Evolutionary conservation across 1,140 invertebrate genomes (phyloP).

Genomic region (Trichoplusia ni): DNA sequence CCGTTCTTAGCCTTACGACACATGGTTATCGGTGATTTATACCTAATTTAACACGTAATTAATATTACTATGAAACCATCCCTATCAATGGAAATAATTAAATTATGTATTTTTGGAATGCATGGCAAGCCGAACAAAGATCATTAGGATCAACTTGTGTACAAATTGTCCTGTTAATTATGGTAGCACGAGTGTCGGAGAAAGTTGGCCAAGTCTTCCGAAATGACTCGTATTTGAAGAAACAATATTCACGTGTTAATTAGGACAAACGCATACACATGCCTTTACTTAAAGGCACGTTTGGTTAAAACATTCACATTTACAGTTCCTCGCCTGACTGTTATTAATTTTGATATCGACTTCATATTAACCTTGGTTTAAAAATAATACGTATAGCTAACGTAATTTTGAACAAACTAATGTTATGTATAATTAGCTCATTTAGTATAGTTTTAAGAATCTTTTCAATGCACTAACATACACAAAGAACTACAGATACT

Average conservation of each 20-base stretch:
- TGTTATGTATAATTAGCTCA: too few relatives aligned
- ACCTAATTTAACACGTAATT: neutral
- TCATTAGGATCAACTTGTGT: conserved; percentile 30
- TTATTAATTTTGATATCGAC: too few relatives aligned
- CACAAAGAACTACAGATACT: too few relatives aligned
- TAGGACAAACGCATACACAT: conserved; percentile 53
- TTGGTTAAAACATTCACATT: conserved; percentile 49
- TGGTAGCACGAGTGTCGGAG: conserved; percentile 59
- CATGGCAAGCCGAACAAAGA: conserved; percentile 16
- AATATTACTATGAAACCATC: neutral
- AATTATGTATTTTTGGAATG: neutral
- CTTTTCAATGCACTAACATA: too few relatives aligned
- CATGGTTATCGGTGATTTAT: neutral
- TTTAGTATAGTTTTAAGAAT: too few relatives aligned
- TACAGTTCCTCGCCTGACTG: too few relatives aligned
- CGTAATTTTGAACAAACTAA: too few relatives aligned
- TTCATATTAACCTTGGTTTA: too few relatives aligned
- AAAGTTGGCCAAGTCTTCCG: conserved; percentile 65
- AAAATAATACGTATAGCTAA: too few relatives aligned
- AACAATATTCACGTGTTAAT: conserved; percentile 74
- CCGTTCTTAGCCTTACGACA: too few relatives aligned
- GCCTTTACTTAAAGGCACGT: conserved; percentile 28
- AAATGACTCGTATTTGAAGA: conserved; percentile 73
- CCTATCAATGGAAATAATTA: too few relatives aligned
- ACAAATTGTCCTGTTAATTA: conserved; percentile 56